Conservation (phyloP, 2,888 invertebrate species). For the Synergus umbraculus region DNA sequence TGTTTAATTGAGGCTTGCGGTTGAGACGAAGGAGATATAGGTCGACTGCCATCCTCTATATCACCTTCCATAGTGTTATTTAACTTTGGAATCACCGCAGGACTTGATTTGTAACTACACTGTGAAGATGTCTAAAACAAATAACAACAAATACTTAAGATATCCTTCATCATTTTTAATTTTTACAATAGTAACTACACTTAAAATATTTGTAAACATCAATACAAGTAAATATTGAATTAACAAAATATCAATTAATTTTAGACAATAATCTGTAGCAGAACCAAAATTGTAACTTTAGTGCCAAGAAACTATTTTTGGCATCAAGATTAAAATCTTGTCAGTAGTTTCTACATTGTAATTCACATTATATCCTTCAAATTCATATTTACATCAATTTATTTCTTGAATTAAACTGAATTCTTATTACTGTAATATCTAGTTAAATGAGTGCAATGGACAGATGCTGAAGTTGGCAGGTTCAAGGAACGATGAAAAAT, state of each 20-base stretch:
- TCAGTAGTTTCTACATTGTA: background rate
- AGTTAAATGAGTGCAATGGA: constrained; percentile 16
- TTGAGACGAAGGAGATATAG: constrained; percentile 80
- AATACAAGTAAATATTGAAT: background rate
- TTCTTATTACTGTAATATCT: constrained; percentile 3
- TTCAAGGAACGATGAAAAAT: constrained; percentile 40
- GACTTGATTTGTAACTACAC: constrained; percentile 84
- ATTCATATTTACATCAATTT: background rate
- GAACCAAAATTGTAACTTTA: background rate
- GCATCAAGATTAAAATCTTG: background rate
- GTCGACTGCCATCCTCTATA: constrained; percentile 79
- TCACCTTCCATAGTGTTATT: constrained; percentile 81
- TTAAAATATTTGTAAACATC: background rate
- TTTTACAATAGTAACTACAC: background rate
- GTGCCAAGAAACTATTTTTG: background rate
- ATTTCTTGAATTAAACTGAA: constrained; percentile 27
- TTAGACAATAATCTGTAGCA: background rate
- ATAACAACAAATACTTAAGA: constrained; percentile 31
- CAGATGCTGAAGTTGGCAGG: constrained; percentile 35
- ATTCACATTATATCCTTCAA: background rate
- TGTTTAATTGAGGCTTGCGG: constrained; percentile 81
- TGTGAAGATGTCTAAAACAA: constrained; percentile 80
- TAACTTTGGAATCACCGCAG: constrained; percentile 80
- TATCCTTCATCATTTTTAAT: background rate
- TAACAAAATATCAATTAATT: background rate